Evolutionary conservation across 2,797 vertebrate genomes (phyloP), one percentile per base, ranked within the genome.

Genomic region (Taeniopygia guttata): DNA sequence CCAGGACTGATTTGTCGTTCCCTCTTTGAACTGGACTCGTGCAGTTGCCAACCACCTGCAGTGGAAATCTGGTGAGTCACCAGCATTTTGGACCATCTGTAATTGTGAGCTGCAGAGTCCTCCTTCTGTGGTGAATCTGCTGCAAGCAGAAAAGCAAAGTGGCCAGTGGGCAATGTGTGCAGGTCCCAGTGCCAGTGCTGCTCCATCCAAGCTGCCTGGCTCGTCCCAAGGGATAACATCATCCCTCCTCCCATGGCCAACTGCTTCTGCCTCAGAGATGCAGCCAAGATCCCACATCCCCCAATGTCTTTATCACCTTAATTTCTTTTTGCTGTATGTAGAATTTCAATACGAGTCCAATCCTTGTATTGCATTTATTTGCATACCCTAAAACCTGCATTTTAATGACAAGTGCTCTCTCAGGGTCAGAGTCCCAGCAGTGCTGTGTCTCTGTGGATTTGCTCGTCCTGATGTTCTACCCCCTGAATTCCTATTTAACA

Each of bases 61-160:
- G 23, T 27, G 66, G 81, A 52, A 60, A 75, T 36, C 54, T 49
- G 77, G 49, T 75, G 73, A 20, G 23, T 64, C 69, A 29, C 84
- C 54, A 27, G 4, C 7, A 2, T 34, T 75, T 52, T 1, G 19
- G 69, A 30, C 77, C 66, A 23, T 42, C 32, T 10, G 58, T 16
- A 30, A 76, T 9, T 55, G 20, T 16, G 43, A 14, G 42, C 38
- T 67, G 46, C 64, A 34, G 38, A 48, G 56, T 40, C 62, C 59
- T 34, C 84, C 94, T 88, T 94, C 70, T 73, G 72, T 64, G 70
- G 75, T 42, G 81, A 77, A 46, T 59, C 59, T 64, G 78, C 69
- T 93, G 87, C 34, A 34, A 38, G 36, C 0, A 19, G 46, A 52
- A 51, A 17, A 88, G 48, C 64, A 63, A 34, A 86, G 80, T 0